These are phyloP conservation scores for Idaea dimidiata DNA, from an alignment of 2,888 invertebrate genomes.

Conservation along the genomic window DNA sequence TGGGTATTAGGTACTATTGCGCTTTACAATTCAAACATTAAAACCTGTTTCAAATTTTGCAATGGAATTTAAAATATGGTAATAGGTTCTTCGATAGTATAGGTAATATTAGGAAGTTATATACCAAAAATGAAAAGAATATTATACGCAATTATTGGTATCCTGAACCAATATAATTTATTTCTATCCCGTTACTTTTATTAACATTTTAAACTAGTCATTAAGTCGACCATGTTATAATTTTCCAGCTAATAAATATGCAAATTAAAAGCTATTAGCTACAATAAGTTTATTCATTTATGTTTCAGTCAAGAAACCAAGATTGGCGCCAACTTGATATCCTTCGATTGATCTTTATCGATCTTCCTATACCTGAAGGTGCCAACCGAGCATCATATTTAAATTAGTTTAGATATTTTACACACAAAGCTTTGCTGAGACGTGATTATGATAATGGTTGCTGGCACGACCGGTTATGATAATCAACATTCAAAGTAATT, in stretches of 20 bases:
- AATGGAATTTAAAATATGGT: neutral
- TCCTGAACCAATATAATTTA: neutral
- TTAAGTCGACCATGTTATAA: neutral
- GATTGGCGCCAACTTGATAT: constrained; percentile 22
- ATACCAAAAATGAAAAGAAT: neutral
- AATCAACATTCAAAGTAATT: constrained; percentile 41
- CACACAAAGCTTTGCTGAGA: constrained; percentile 48
- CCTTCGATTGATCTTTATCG: constrained; percentile 24
- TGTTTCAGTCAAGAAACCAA: neutral
- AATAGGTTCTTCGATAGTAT: neutral
- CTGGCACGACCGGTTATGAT: constrained; percentile 59
- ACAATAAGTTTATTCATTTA: neutral
- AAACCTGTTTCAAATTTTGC: too few relatives aligned
- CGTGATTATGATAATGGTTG: constrained; percentile 60
- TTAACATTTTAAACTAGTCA: neutral
- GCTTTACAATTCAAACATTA: too few relatives aligned
- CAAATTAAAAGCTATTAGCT: constrained; percentile 10
- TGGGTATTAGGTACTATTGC: too few relatives aligned
- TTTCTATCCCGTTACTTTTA: neutral
- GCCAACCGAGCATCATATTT: constrained; percentile 37
- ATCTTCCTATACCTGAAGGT: constrained; percentile 26
- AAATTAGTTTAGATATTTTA: constrained; percentile 60
- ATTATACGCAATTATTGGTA: neutral
- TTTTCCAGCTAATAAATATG: constrained; percentile 10
- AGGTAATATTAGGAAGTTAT: neutral